These are phyloP conservation scores for Tyto alba DNA, from an alignment of 2,113 vertebrate genomes.

Conservation along the genomic window DNA sequence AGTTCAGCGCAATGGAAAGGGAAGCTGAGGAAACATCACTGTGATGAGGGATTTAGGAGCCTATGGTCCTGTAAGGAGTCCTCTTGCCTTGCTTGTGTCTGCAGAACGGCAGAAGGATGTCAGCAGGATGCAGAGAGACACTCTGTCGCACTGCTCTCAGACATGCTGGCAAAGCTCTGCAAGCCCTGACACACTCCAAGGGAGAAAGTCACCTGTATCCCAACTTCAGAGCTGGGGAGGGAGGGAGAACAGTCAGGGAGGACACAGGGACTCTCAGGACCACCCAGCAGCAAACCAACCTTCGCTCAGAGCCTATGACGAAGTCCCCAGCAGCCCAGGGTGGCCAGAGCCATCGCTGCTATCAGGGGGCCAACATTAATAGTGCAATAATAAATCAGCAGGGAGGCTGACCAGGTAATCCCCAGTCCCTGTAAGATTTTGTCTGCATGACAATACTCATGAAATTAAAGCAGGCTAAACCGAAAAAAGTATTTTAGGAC, in stretches of 20 bases:
- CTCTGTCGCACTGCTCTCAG: accelerated
- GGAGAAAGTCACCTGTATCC: background rate
- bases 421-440: background rate
- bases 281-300: background rate
- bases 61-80: background rate
- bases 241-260: background rate
- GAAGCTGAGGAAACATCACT: background rate
- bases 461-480: background rate
- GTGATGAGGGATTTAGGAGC: background rate
- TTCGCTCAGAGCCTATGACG: background rate
- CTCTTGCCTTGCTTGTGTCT: background rate
- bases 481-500: background rate
- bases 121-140: background rate
- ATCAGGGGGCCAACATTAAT: background rate
- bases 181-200: background rate
- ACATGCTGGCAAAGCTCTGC: background rate
- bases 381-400: background rate
- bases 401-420: background rate
- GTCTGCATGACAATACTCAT: background rate
- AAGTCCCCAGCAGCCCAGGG: background rate
- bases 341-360: background rate
- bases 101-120: background rate
- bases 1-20: background rate
- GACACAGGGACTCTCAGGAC: background rate
- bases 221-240: background rate